Base-by-base conservation (phyloP, 92 coral and sea anemone genomes). In the Epizoanthus rinbou region DNA sequence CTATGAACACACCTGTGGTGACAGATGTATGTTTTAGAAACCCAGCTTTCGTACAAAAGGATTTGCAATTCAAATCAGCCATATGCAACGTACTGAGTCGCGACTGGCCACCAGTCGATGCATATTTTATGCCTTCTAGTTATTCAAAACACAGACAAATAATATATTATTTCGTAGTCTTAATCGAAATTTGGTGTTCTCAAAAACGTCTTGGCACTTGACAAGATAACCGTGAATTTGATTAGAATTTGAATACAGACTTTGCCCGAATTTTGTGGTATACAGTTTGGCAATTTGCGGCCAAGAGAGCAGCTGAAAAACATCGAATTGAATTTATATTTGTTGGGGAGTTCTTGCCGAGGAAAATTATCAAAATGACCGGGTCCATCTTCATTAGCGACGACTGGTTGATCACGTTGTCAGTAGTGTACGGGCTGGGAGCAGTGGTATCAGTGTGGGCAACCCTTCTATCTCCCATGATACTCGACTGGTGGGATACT, bases 371-470 rank as follows among this genome's bases (percentile, higher is more conserved):
- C 66, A 73, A 73, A 24, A 86, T 89, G 92, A 79, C 85, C 43
- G 95, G 90, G 10, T 78, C 82, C 60, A 93, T 93, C 15, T 95
- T 94, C 23, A 92, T 96, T 24, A 98, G 98, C 6, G 98, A 96
- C 92, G 98, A 96, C 91, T 96, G 99, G 99, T 89, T 96, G 16
- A 94, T 96, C 37, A 94, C 99, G 0, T 88, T 96, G 1, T 96
- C 99, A 17, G 99, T 96, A 18, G 86, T 96, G 8, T 96, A 96
- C 72, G 99, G 99, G 35, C 60, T 96, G 23, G 99, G 95, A 15
- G 94, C 98, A 13, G 92, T 96, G 5, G 79, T 90, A 39, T 96
- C 99, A 8, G 90, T 96, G 39, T 96, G 99, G 99, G 93, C 93
- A 2, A 90, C 98, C 22, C 56, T 96, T 22, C 91, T 96, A 35